A percentile compares a stretch with the other conserved stretches of the same genome.
These are phyloP conservation scores for Rhagium mordax DNA, from an alignment of 2,888 invertebrate species.

Conservation along the genomic window DNA sequence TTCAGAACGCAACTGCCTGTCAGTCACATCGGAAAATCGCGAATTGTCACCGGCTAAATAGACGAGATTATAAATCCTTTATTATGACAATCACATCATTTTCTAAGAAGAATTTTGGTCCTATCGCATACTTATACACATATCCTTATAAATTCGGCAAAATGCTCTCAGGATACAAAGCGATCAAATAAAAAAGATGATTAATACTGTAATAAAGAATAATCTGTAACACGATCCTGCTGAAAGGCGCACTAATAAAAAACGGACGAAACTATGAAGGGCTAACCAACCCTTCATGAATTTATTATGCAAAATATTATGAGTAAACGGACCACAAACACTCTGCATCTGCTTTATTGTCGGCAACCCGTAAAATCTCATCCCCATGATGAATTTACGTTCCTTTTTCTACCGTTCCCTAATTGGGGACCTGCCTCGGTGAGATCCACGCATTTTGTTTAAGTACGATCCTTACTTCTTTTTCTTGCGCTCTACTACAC, in stretches of 20 bases:
- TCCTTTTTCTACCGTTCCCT: slow-evolving; percentile 44
- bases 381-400: slow-evolving; percentile 58
- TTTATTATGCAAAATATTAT: slow-evolving; percentile 59
- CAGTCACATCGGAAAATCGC: slow-evolving; percentile 41
- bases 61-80: not conserved
- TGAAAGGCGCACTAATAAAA: not conserved
- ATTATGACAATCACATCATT: not conserved
- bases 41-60: slow-evolving; percentile 27
- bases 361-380: slow-evolving; percentile 56
- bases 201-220: slow-evolving; percentile 11
- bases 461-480: slow-evolving; percentile 47
- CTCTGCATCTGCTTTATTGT: slow-evolving; percentile 48
- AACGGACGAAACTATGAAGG: slow-evolving; percentile 17
- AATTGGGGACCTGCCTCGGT: slow-evolving; percentile 53
- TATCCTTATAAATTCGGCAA: slow-evolving; percentile 15
- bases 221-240: slow-evolving; percentile 22
- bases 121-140: not conserved
- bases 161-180: not conserved
- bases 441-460: slow-evolving; percentile 56
- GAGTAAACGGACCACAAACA: slow-evolving; percentile 54
- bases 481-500: slow-evolving; percentile 54
- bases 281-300: slow-evolving; percentile 49
- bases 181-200: not conserved
- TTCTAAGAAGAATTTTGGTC: not conserved
- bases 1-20: slow-evolving; percentile 49